Conservation (phyloP, 2,797 vertebrate genomes). For the Pachyuromys duprasi region DNA sequence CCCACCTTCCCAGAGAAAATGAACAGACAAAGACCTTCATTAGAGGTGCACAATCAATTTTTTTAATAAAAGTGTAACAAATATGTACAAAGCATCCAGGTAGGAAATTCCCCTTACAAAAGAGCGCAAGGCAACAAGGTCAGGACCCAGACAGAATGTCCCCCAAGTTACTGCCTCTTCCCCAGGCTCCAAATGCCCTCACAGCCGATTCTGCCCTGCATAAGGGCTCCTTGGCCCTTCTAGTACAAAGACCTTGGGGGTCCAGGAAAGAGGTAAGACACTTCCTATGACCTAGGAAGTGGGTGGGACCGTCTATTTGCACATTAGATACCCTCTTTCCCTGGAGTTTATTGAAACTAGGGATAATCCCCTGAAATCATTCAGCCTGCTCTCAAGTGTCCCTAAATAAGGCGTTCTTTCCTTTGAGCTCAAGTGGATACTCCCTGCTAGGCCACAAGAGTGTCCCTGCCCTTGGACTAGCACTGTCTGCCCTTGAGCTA, state of each 20-base stretch:
- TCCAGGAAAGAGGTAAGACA: neutral
- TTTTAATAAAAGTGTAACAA: slow-evolving; percentile 90
- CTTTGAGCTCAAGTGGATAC: neutral
- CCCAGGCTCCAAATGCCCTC: slow-evolving; percentile 40
- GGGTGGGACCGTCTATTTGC: neutral
- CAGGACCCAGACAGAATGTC: slow-evolving; percentile 75
- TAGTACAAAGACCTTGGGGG: slow-evolving; percentile 69
- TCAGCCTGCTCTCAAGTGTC: neutral
- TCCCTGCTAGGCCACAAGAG: neutral
- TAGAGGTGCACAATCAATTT: slow-evolving; percentile 78
- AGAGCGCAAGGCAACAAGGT: slow-evolving; percentile 82
- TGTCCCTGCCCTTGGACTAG: neutral
- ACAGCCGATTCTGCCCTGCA: neutral
- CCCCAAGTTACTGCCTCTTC: slow-evolving; percentile 33
- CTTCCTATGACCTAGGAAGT: neutral
- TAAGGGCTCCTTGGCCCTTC: slow-evolving; percentile 5
- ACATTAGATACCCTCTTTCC: slow-evolving; percentile 8
- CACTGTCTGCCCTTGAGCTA: neutral
- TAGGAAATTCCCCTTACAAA: slow-evolving; percentile 90
- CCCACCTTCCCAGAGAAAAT: slow-evolving; percentile 52
- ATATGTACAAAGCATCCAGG: slow-evolving; percentile 90
- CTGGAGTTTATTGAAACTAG: neutral
- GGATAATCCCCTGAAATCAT: neutral
- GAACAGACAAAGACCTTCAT: slow-evolving; percentile 55
- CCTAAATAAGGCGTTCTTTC: neutral